Evolutionary conservation across 2,888 invertebrate species (phyloP), one percentile per base, ranked within the genome.

Genomic region (Synergus gifuensis): DNA sequence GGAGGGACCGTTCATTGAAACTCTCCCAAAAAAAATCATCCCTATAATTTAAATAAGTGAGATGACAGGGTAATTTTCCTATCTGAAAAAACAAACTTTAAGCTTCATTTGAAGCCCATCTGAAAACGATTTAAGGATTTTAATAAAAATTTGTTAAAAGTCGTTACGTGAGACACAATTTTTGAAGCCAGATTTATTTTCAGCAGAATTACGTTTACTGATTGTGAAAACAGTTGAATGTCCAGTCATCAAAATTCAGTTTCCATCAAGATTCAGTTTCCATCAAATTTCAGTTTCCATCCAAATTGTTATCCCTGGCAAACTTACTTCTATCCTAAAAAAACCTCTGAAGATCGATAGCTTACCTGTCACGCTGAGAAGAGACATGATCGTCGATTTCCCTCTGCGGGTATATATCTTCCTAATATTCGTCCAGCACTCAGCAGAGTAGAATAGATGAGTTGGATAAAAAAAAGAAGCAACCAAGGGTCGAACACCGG

Each of bases 291-390:
- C 8, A n/a, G 54, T 8, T n/a, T 54, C n/a, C 49, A 28, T 28
- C n/a, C 8, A 54, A n/a, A 54, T 54, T 8, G 14, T 16, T 63
- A 16, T 36, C 40, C 36, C 36, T 40, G 8, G 36, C 9, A 64
- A 64, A 16, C n/a, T 40, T n/a, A 40, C n/a, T 5, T 14, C 28
- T 1, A 49, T 22, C n/a, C n/a, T 16, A 46, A 69, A 49, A 12
- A 67, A 67, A 28, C 12, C 18, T 36, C n/a, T 36, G 22, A 14
- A 28, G 7, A 73, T 73, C 73, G 54, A 73, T 73, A 54, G 11
- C 54, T 73, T 16, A 73, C 73, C 73, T 73, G 73, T 73, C 54
- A 73, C 73, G 73, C 73, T 73, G 54, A 73, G 73, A 73, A 73
- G 73, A 73, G 73, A 73, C 73, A 73, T 73, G 73, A 73, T 73